These are phyloP conservation scores for Serranus cabrilla DNA, from an alignment of 2,797 vertebrate species.

Conservation along the genomic window DNA sequence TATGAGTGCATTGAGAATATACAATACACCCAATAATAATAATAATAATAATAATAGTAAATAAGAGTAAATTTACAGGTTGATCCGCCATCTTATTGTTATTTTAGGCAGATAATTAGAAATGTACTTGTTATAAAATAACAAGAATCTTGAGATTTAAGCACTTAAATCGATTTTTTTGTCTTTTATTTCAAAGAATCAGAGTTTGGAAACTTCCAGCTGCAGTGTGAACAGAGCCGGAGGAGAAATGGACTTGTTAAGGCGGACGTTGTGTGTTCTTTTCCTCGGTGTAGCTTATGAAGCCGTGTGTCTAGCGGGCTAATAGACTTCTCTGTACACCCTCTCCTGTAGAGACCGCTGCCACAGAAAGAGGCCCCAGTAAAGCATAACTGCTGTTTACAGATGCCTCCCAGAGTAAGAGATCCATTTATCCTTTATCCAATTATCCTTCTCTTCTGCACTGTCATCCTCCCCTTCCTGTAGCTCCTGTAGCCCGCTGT, in stretches of 20 bases:
- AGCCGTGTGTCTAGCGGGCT: conserved; percentile 71
- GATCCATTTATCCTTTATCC: conserved; percentile 80
- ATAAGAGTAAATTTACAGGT: background rate
- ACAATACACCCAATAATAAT: background rate
- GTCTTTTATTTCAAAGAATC: background rate
- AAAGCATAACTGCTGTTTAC: conserved; percentile 89
- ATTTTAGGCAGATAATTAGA: too few species aligned
- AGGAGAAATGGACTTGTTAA: conserved; percentile 11
- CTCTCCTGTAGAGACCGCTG: conserved; percentile 87
- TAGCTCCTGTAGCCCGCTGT: conserved; percentile 41
- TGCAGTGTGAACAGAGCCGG: conserved; percentile 37
- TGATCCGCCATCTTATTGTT: too few species aligned
- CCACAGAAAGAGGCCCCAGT: conserved; percentile 87
- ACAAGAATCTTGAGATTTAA: background rate
- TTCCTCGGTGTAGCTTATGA: conserved; percentile 36
- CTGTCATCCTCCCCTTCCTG: conserved; percentile 70
- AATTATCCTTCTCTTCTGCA: conserved; percentile 82
- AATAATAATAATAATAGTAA: background rate
- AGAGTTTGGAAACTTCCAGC: background rate
- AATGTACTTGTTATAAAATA: background rate
- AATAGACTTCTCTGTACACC: conserved; percentile 87
- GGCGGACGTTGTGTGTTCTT: conserved; percentile 38
- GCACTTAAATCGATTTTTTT: background rate
- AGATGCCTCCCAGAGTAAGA: conserved; percentile 89
- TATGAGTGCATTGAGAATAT: background rate